Percentiles rank a stretch among this genome's conserved stretches.
Conservation (phyloP, 2,797 vertebrate species). For the Eremophila alpestris region DNA sequence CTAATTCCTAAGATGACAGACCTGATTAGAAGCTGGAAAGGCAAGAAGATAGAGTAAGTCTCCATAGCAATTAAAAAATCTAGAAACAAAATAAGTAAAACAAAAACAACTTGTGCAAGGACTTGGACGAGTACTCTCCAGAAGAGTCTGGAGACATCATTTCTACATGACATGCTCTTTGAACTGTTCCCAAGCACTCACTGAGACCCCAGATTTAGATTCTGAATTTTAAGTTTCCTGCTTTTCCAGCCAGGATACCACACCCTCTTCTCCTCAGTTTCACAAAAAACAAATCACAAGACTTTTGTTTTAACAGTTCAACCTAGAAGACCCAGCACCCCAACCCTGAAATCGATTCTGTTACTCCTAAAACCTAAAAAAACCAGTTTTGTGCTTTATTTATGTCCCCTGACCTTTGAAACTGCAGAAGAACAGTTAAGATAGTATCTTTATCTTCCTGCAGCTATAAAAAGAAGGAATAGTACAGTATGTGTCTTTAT, state of each 20-base stretch:
- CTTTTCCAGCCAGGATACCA: not conserved
- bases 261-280: not conserved
- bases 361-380: not conserved
- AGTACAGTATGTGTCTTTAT: not conserved
- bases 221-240: not conserved
- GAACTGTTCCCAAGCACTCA: not conserved
- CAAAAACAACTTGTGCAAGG: not conserved
- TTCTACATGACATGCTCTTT: not conserved
- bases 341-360: not conserved
- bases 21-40: not conserved
- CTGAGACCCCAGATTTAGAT: not conserved
- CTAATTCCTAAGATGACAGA: not conserved
- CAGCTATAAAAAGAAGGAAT: not conserved
- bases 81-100: not conserved
- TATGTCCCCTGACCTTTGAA: not conserved
- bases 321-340: not conserved
- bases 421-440: not conserved
- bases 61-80: not conserved
- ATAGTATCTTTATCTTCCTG: not conserved
- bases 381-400: not conserved
- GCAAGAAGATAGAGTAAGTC: not conserved
- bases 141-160: not conserved
- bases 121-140: not conserved
- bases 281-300: not conserved
- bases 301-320: not conserved